Conservation (phyloP, 2,113 vertebrate species). For the Malurus alboscapulatus region DNA sequence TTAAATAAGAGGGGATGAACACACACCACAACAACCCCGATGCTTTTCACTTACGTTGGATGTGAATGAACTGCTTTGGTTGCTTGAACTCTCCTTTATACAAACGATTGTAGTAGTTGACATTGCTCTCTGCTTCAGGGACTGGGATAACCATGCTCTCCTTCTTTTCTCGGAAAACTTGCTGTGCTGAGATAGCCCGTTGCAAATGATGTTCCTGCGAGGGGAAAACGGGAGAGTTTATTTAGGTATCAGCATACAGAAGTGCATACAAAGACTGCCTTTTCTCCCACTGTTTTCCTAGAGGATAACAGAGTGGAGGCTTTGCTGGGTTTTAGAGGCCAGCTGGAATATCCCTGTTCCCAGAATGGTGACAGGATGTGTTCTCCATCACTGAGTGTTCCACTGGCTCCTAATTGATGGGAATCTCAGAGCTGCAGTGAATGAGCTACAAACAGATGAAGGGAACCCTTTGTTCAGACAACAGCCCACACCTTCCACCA, state of each 20-base stretch:
- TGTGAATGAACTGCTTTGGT: constrained; percentile 94
- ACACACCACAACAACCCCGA: not conserved
- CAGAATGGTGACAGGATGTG: not conserved
- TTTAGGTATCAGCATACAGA: not conserved
- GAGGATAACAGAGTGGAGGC: not conserved
- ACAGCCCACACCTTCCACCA: not conserved
- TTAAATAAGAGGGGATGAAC: accelerated
- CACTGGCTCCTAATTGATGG: not conserved
- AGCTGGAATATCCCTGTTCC: not conserved
- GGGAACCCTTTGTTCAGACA: not conserved
- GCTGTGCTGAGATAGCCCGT: constrained; percentile 92
- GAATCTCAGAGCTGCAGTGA: not conserved
- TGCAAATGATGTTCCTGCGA: constrained; percentile 94
- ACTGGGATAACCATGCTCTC: constrained; percentile 96
- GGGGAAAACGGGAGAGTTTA: constrained; percentile 7
- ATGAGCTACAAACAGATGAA: not conserved
- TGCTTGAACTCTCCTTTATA: constrained; percentile 91
- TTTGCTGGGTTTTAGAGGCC: not conserved
- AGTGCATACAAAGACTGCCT: not conserved
- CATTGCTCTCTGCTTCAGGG: constrained; percentile 89
- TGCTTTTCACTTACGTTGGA: constrained; percentile 85
- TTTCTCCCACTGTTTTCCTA: not conserved
- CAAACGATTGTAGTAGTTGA: constrained; percentile 90
- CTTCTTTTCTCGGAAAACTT: constrained; percentile 93
- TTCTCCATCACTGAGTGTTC: not conserved